Evolutionary conservation across 2,797 vertebrate species (phyloP).

Genomic region (Pteropus rufus): DNA sequence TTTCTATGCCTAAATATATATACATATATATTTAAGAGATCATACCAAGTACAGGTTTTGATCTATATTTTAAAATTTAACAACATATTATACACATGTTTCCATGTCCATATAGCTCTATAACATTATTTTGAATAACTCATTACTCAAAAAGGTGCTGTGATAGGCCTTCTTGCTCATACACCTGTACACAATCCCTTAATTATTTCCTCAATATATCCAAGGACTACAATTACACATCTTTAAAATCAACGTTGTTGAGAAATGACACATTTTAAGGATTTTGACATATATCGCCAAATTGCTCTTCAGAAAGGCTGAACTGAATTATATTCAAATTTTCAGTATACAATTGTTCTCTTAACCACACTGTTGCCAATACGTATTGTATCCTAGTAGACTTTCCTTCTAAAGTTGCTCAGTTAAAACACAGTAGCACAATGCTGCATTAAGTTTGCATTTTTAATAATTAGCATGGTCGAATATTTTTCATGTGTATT

Average conservation of each 20-base stretch:
- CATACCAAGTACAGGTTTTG: not conserved
- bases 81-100: not conserved
- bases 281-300: not conserved
- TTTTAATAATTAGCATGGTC: slow-evolving; percentile 26
- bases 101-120: not conserved
- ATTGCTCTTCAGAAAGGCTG: slow-evolving; percentile 27
- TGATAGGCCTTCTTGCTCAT: not conserved
- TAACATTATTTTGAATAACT: not conserved
- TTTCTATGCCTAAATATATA: not conserved
- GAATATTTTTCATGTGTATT: slow-evolving; percentile 35
- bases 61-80: not conserved
- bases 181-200: not conserved
- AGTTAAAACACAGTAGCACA: not conserved
- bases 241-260: slow-evolving; percentile 18
- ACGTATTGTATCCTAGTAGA: not conserved
- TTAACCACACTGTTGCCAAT: not conserved
- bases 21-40: not conserved
- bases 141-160: not conserved
- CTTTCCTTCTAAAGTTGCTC: slow-evolving; percentile 9
- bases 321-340: not conserved
- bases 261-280: not conserved
- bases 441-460: slow-evolving; percentile 16
- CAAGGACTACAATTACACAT: not conserved
- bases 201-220: not conserved
- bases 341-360: not conserved